A percentile compares a stretch with the other conserved stretches of the same genome.
Evolutionary conservation across 2,888 invertebrate genomes (phyloP).

Genomic region (Apamea monoglypha): DNA sequence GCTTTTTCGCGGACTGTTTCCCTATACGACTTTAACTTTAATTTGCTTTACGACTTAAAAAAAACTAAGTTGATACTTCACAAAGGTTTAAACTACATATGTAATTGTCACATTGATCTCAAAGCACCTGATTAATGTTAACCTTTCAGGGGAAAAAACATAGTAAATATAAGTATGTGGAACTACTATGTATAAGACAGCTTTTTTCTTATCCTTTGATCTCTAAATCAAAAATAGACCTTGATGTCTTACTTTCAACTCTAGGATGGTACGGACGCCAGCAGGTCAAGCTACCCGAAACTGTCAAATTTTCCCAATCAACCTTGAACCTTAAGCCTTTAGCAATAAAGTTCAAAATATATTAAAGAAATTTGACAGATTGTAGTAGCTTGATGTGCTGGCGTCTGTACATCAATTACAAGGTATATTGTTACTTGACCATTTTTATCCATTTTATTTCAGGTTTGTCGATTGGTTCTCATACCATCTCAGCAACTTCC

Average conservation of each 20-base stretch:
- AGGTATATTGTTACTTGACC: not conserved
- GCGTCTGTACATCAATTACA: not conserved
- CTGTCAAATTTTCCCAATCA: no score
- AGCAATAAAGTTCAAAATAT: no score
- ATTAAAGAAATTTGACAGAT: no score
- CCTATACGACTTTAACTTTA: no score
- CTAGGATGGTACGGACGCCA: not conserved
- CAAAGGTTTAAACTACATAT: not conserved
- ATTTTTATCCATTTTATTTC: conserved; percentile 65
- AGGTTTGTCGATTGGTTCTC: conserved; percentile 99
- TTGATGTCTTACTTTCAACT: not conserved
- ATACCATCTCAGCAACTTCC: conserved; percentile 99
- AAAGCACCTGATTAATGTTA: not conserved
- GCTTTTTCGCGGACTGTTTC: not conserved
- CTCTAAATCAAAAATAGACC: not conserved
- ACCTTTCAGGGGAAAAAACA: not conserved
- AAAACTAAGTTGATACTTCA: no score
- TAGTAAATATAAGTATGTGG: not conserved
- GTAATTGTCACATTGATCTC: not conserved
- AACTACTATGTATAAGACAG: not conserved
- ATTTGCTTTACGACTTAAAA: no score
- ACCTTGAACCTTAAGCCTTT: no score
- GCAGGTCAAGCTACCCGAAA: no score
- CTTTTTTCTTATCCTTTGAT: not conserved
- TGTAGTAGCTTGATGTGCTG: no score